Conservation (phyloP, 2,888 invertebrate genomes). For the Chironomus riparius region DNA sequence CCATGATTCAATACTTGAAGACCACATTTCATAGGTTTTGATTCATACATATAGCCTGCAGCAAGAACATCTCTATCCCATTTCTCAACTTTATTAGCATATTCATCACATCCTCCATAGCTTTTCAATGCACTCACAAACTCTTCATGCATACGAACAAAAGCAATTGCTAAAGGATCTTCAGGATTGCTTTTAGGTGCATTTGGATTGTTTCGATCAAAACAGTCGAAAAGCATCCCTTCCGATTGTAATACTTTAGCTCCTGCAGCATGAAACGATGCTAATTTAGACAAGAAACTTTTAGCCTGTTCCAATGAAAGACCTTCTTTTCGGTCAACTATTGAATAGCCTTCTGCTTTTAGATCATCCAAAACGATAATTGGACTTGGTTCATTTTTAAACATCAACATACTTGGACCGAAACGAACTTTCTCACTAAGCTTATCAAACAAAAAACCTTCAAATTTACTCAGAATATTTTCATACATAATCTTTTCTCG, state of each 20-base stretch:
- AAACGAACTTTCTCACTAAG: not conserved
- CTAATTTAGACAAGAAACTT: not conserved
- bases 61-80: not conserved
- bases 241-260: not conserved
- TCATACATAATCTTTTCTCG: not conserved
- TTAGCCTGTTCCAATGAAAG: not conserved
- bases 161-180: not conserved
- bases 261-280: constrained; percentile 3
- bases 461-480: not conserved
- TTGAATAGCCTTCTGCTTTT: not conserved
- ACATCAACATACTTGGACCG: not conserved
- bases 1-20: constrained; percentile 29
- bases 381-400: not conserved
- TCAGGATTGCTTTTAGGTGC: not conserved
- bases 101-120: not conserved
- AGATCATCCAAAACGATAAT: constrained; percentile 12
- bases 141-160: not conserved
- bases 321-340: not conserved
- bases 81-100: not conserved
- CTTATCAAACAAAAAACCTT: not conserved
- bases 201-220: constrained; percentile 11
- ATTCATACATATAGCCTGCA: no score
- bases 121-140: not conserved
- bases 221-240: not conserved
- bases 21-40: constrained; percentile 8